Base-by-base conservation (phyloP, 2,888 invertebrate species). In the Trichopoda pennipes region DNA sequence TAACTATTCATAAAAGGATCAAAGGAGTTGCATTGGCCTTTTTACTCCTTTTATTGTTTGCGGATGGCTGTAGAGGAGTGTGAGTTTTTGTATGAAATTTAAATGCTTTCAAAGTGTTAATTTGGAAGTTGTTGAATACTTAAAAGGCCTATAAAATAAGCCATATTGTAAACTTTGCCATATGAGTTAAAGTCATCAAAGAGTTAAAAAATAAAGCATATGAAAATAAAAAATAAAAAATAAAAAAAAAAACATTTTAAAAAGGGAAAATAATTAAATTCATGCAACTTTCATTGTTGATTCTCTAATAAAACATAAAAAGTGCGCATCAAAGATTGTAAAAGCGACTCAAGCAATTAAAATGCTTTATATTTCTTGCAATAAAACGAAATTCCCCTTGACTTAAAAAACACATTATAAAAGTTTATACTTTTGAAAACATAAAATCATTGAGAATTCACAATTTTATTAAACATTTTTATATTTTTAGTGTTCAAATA, bases 81-180 rank as follows among this genome's bases (percentile, higher is more conserved):
- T 42, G 60, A 23, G 17, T 32, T 32, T 72, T 35, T 64, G 55
- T 73, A 53, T 73, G 47, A 56, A 21, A 56, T 55, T 66, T 35
- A 75, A 75, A 75, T 79, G 55, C 44, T 79, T 75, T 75, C 66
- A 82, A 82, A 82, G 82, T 82, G 82, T 82, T 82, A 82, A 82
- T 82, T 82, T 82, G 75, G 70, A 72, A 72, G 79, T 72, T 82
- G 81, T 82, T 78, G 78, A 78, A 58, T 28, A 17, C 58, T 35
- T 68, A 66, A 81, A 76, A 63, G 61, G 56, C 61, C 47, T 55
- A 21, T 64, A 56, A 63, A 28, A 69, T 60, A 55, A 63, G 69
- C 38, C 28, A 69, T 69, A 56, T 44, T 53, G 7, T 44, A 17
- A 44, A 12, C n/a, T 17, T 32, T 8, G 16, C 2, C 44, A 53